Conservation (phyloP, 2,113 vertebrate genomes). For the Acanthochromis polyacanthus region DNA sequence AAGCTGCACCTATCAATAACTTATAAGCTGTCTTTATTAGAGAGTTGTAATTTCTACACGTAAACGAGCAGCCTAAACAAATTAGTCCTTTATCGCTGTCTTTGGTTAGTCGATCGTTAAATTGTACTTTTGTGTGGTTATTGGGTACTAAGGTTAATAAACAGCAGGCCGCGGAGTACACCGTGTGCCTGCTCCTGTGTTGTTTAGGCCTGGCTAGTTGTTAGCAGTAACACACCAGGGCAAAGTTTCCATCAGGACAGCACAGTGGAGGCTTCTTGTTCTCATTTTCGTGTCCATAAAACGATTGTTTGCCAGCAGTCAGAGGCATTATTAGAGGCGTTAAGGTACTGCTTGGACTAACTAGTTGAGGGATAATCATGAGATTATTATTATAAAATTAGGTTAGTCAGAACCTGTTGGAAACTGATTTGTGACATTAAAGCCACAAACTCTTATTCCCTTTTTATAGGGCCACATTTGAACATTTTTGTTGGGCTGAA, state of each 20-base stretch:
- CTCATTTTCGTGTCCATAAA: neutral
- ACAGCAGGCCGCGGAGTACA: conserved; percentile 62
- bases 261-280: neutral
- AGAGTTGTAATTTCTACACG: fast-evolving
- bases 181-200: conserved; percentile 13
- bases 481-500: too few relatives aligned
- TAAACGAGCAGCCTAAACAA: neutral
- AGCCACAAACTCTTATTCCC: too few relatives aligned
- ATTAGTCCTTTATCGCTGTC: neutral
- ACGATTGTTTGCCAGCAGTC: neutral
- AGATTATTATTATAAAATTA: neutral
- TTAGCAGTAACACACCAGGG: conserved; percentile 18
- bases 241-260: conserved; percentile 38
- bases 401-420: neutral
- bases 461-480: too few relatives aligned
- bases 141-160: conserved; percentile 29
- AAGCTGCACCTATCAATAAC: neutral
- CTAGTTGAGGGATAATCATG: neutral
- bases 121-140: neutral
- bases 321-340: neutral
- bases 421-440: neutral
- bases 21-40: fast-evolving
- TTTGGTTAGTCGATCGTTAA: neutral
- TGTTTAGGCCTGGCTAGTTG: conserved; percentile 38
- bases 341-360: too few relatives aligned